These are phyloP conservation scores for Chymomyza procnemis DNA, from an alignment of 2,888 invertebrate genomes.

Conservation along the genomic window DNA sequence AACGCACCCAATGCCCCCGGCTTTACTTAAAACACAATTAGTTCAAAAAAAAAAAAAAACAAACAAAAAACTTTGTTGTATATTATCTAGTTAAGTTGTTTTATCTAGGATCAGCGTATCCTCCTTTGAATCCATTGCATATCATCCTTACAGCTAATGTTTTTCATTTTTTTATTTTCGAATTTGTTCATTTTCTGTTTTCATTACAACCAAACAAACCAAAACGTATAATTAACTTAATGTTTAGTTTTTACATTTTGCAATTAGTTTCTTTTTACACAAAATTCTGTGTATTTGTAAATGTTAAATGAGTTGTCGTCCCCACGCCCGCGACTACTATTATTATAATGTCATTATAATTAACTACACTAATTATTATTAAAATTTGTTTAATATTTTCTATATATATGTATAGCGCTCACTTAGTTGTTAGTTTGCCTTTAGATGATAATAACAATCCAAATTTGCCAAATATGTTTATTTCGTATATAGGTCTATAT, in stretches of 20 bases:
- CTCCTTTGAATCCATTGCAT: constrained; percentile 20
- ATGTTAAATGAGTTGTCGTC: not conserved
- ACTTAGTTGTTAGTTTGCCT: constrained; percentile 38
- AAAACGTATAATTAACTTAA: not conserved
- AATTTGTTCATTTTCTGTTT: constrained; percentile 30
- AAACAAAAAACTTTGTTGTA: constrained; percentile 48
- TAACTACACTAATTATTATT: not conserved
- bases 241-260: not conserved
- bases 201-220: constrained; percentile 6
- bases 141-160: constrained; percentile 22
- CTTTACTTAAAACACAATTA: constrained; percentile 43
- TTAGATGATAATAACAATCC: constrained; percentile 54
- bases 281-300: constrained; percentile 6
- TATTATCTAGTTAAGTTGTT: constrained; percentile 54
- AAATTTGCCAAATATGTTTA: constrained; percentile 70
- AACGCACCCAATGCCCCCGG: constrained; percentile 46
- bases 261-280: too few species aligned
- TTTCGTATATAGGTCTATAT: constrained; percentile 17
- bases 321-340: not conserved
- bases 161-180: constrained; percentile 21
- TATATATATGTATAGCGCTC: constrained; percentile 22
- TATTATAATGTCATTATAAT: not conserved
- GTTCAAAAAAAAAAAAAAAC: too few species aligned
- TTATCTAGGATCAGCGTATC: constrained; percentile 4
- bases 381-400: not conserved